phyloP scores from a whole-genome alignment of 1,140 invertebrate genomes.

The Bombus haemorrhoidalis region DNA sequence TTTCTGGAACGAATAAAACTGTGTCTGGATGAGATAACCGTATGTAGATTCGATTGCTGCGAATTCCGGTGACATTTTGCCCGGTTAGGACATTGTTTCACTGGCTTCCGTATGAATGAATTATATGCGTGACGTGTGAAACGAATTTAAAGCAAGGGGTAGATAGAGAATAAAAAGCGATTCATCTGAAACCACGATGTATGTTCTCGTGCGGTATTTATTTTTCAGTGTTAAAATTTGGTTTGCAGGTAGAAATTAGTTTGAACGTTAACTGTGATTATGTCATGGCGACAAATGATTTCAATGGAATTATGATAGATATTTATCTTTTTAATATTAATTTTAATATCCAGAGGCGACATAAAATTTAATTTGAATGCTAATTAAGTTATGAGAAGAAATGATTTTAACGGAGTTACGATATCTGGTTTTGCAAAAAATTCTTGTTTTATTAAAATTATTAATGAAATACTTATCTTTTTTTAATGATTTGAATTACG shows the following conservation, averaged over 20 bases:
- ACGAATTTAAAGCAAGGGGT: background rate
- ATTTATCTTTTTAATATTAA: background rate
- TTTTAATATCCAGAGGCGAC: no score
- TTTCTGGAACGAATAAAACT: slow-evolving; percentile 8
- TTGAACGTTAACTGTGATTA: background rate
- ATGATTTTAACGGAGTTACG: no score
- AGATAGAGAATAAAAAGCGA: background rate
- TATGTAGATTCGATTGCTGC: background rate
- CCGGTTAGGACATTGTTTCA: background rate
- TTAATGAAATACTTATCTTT: background rate
- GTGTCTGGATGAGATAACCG: background rate
- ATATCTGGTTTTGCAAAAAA: no score
- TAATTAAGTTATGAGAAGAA: background rate
- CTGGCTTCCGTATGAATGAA: background rate
- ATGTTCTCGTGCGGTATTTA: background rate
- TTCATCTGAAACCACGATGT: background rate
- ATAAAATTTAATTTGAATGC: background rate
- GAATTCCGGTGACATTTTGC: background rate
- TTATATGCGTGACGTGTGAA: background rate
- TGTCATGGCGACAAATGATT: background rate
- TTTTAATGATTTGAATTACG: background rate
- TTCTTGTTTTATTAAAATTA: no score
- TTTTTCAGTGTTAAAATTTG: background rate
- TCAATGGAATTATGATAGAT: background rate
- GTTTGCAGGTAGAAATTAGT: background rate